A percentile compares a stretch with the other conserved stretches of the same genome.
Conservation (phyloP, 2,888 invertebrate genomes). For the Rhamnusium bicolor region DNA sequence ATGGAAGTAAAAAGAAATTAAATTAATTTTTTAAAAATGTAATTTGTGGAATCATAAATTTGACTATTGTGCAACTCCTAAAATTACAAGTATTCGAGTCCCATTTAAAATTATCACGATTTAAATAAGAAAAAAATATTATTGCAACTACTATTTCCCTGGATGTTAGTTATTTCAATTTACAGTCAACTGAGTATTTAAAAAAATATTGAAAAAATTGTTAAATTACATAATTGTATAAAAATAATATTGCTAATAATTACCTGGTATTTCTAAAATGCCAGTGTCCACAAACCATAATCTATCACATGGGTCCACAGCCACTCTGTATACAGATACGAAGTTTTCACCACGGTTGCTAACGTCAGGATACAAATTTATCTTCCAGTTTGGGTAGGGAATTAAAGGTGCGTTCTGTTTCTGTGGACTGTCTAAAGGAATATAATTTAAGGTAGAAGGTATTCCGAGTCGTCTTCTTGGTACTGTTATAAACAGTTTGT, state of each 20-base stretch:
- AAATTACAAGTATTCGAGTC: too few relatives aligned
- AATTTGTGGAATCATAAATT: too few relatives aligned
- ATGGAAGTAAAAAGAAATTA: too few relatives aligned
- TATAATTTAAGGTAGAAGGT: constrained; percentile 72
- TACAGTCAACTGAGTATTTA: too few relatives aligned
- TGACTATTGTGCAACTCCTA: too few relatives aligned
- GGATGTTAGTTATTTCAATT: too few relatives aligned
- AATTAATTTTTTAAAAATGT: too few relatives aligned
- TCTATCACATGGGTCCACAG: constrained; percentile 81
- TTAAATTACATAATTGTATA: too few relatives aligned
- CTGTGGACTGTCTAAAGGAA: constrained; percentile 62
- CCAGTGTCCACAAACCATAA: constrained; percentile 89
- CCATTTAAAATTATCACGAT: too few relatives aligned
- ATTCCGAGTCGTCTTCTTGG: constrained; percentile 79
- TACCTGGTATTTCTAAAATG: constrained; percentile 79
- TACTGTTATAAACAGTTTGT: constrained; percentile 81
- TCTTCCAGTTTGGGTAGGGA: constrained; percentile 75
- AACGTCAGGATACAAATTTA: constrained; percentile 74
- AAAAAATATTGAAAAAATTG: too few relatives aligned
- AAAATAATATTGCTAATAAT: not conserved
- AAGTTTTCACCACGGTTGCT: constrained; percentile 62
- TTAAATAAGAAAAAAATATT: too few relatives aligned
- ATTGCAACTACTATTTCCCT: too few relatives aligned
- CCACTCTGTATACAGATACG: constrained; percentile 82
- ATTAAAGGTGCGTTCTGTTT: constrained; percentile 73